Base-by-base conservation (phyloP, 2,113 vertebrate genomes). In the Cichladusa arquata region DNA sequence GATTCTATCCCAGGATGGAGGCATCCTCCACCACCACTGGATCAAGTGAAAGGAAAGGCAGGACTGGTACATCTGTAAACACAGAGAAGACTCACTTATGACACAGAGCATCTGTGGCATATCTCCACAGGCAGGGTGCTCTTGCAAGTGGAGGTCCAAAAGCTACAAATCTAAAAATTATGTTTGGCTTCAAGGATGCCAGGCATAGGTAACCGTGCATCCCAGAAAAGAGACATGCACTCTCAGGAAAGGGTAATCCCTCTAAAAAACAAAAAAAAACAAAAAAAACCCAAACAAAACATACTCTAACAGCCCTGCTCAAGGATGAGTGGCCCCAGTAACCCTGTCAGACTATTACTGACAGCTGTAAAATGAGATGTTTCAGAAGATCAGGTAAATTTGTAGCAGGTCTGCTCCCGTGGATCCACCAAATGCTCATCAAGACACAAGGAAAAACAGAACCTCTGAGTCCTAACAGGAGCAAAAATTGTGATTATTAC, bases 211-310 rank as follows among this genome's bases (percentile, higher is more conserved):
- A 90, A 66, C 14, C 0, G 1, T 62, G 25, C 34, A 84, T 19
- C 28, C 60, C 44, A 50, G 22, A 22, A 77, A 28, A 67, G 18
- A 70, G 42, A 78, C 1, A 25, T 38, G 38, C 6, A 23, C 38
- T 57, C 78, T 53, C 10, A 62, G 31, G n/a, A 81, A 51, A 77
- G 19, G 31, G 28, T n/a, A 44, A 19, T 31, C n/a, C 38, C 76
- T 80, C 47, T 44, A 36, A 42, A 71, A 57, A 62, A 44, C 60
- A 22, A 20, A 19, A 40, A 40, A 40, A 40, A 40, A n/a, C 42
- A 16, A 66, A 54, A 74, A 64, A 79, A 11, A 0, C 0, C 0
- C 13, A 42, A 42, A 42, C 40, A 42, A 44, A 40, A 40, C 7
- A 12, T 40, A 40, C 38, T 40, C 38, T 40, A 40, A 40, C 40